These are phyloP conservation scores for Andrena trimmerana DNA, from an alignment of 2,888 invertebrate genomes.

Conservation along the genomic window DNA sequence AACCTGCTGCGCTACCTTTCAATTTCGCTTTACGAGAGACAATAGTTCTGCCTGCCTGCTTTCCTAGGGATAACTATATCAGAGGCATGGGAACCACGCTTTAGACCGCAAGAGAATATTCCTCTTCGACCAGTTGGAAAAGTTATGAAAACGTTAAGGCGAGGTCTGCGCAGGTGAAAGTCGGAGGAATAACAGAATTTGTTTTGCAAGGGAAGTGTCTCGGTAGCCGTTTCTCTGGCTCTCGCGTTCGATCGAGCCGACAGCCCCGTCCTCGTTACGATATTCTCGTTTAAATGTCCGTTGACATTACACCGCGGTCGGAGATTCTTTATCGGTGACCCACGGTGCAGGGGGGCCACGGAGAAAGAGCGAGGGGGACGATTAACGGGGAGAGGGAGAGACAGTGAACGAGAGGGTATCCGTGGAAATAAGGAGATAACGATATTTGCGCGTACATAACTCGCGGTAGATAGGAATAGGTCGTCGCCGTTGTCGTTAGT, in stretches of 20 bases:
- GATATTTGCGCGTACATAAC: constrained; percentile 70
- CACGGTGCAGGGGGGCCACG: constrained; percentile 44
- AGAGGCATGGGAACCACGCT: no score
- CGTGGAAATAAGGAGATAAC: constrained; percentile 69
- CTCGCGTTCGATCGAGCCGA: constrained; percentile 11
- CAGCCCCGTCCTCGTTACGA: constrained; percentile 51
- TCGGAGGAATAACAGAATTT: no score
- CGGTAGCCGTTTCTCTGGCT: constrained; percentile 17
- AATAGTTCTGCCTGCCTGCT: no score
- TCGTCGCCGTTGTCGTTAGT: constrained; percentile 67
- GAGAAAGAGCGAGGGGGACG: constrained; percentile 5
- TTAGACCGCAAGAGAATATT: no score
- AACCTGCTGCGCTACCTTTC: not conserved
- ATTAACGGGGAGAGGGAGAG: constrained; percentile 8
- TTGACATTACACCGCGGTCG: constrained; percentile 61
- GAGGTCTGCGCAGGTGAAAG: not conserved
- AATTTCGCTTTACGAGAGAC: not conserved
- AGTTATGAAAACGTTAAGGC: not conserved
- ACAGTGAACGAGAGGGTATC: constrained; percentile 37
- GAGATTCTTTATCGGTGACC: constrained; percentile 68
- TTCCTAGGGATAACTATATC: not conserved
- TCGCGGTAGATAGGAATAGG: constrained; percentile 69
- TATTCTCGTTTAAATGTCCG: constrained; percentile 62
- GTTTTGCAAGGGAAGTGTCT: not conserved
- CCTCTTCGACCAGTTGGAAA: no score